A percentile compares a stretch with the other conserved stretches of the same genome.
These are phyloP conservation scores for Pimpla rufipes DNA, from an alignment of 2,888 invertebrate species.

Conservation along the genomic window DNA sequence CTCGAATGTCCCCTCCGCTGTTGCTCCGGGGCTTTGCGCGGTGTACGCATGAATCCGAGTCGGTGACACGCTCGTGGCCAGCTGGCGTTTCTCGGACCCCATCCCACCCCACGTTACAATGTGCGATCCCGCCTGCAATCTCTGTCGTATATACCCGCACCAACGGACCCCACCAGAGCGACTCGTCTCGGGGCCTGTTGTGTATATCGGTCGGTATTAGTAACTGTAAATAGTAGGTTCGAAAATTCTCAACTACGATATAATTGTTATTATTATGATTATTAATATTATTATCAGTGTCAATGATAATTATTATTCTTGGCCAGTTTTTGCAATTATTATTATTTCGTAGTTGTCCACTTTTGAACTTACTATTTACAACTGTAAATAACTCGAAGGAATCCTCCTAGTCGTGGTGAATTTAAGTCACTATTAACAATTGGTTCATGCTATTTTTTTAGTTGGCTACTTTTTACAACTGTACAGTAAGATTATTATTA, in stretches of 20 bases:
- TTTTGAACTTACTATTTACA: too few species aligned
- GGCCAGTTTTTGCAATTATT: too few species aligned
- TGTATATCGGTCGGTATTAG: not conserved
- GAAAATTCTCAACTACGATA: not conserved
- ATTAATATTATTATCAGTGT: too few species aligned
- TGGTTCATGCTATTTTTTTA: too few species aligned
- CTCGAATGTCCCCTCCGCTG: slow-evolving; percentile 31
- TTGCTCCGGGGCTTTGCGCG: not conserved
- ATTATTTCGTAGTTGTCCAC: too few species aligned
- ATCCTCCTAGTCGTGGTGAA: too few species aligned
- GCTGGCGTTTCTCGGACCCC: slow-evolving; percentile 69
- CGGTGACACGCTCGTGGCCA: slow-evolving; percentile 64
- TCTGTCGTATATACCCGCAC: slow-evolving; percentile 30
- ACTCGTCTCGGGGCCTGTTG: slow-evolving; percentile 46
- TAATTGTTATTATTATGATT: too few species aligned
- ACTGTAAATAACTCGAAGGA: too few species aligned
- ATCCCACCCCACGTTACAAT: slow-evolving; percentile 36
- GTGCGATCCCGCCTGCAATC: slow-evolving; percentile 41
- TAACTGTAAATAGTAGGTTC: not conserved
- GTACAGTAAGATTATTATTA: too few species aligned
- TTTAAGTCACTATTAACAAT: too few species aligned
- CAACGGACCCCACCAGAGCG: slow-evolving; percentile 49
- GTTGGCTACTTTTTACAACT: too few species aligned
- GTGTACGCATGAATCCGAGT: slow-evolving; percentile 41
- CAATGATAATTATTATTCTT: too few species aligned